A percentile compares a stretch with the other conserved stretches of the same genome.
These are phyloP conservation scores for Acrobeloides nanus DNA, from an alignment of 2,888 invertebrate genomes.

Conservation along the genomic window DNA sequence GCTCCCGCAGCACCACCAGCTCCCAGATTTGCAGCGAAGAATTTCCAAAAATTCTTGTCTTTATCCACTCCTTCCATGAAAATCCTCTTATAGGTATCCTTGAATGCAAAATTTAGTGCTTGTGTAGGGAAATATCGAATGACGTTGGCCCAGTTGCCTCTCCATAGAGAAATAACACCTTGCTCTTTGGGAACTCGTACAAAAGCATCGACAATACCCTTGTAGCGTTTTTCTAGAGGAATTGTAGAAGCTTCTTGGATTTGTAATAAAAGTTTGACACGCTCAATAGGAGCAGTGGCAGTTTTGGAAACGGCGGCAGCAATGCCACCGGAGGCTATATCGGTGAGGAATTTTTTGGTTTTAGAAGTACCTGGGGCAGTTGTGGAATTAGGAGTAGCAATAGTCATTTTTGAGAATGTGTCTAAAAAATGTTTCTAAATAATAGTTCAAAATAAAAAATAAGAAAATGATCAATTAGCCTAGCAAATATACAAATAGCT, in stretches of 20 bases:
- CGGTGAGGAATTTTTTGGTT: conserved; percentile 25
- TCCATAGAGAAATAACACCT: conserved; percentile 55
- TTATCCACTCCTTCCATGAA: conserved; percentile 18
- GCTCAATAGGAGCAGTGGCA: conserved; percentile 84
- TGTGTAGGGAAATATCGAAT: conserved; percentile 77
- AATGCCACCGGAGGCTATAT: conserved; percentile 26
- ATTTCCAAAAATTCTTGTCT: conserved; percentile 72
- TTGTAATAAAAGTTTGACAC: conserved; percentile 83
- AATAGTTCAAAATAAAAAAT: too few relatives aligned
- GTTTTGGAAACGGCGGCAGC: conserved; percentile 82
- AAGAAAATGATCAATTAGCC: too few relatives aligned
- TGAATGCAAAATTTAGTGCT: conserved; percentile 86
- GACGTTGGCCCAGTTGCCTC: conserved; percentile 51
- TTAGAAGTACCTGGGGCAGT: too few relatives aligned
- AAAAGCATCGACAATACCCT: conserved; percentile 34
- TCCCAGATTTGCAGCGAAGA: conserved; percentile 66
- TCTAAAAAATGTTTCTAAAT: too few relatives aligned
- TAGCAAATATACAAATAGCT: too few relatives aligned
- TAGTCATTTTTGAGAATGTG: too few relatives aligned
- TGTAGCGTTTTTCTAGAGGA: conserved; percentile 36
- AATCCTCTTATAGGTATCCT: conserved; percentile 56
- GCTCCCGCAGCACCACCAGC: conserved; percentile 90
- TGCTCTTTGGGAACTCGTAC: conserved; percentile 42
- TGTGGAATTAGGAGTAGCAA: too few relatives aligned
- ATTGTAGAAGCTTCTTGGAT: conserved; percentile 58